Percentiles rank a stretch among this genome's conserved stretches.
These are phyloP conservation scores for Caenorhabditis remanei DNA, from an alignment of 1,140 invertebrate species.

Conservation along the genomic window DNA sequence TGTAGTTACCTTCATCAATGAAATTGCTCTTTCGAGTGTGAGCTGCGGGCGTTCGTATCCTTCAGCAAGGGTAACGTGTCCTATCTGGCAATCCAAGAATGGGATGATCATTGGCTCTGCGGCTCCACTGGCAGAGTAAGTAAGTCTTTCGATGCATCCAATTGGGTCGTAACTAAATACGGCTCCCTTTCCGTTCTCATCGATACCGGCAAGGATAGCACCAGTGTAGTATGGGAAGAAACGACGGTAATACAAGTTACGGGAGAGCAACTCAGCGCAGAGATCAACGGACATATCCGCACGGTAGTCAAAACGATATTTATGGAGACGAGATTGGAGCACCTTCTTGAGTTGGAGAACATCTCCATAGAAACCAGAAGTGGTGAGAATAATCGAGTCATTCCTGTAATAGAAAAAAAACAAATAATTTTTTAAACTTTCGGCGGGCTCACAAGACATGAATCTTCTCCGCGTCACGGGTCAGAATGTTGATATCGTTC, in stretches of 20 bases:
- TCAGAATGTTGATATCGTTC: slow-evolving; percentile 88
- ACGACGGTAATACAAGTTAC: slow-evolving; percentile 93
- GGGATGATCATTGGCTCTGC: slow-evolving; percentile 80
- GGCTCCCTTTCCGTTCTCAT: slow-evolving; percentile 86
- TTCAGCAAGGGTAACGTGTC: slow-evolving; percentile 69
- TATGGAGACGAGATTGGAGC: slow-evolving; percentile 79
- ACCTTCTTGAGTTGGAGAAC: slow-evolving; percentile 90
- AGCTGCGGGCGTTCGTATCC: slow-evolving; percentile 79
- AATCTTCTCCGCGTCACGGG: slow-evolving; percentile 85
- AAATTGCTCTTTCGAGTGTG: slow-evolving; percentile 85
- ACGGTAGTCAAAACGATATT: slow-evolving; percentile 92
- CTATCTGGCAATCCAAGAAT: slow-evolving; percentile 81
- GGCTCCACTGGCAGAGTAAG: slow-evolving; percentile 87
- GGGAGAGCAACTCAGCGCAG: slow-evolving; percentile 93
- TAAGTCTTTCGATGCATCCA: slow-evolving; percentile 88
- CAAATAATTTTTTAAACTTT: not conserved
- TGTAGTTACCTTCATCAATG: slow-evolving; percentile 82
- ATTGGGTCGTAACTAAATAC: slow-evolving; percentile 97
- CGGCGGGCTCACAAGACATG: slow-evolving; percentile 78
- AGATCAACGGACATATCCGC: slow-evolving; percentile 92
- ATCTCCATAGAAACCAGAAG: slow-evolving; percentile 96
- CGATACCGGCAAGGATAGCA: slow-evolving; percentile 90
- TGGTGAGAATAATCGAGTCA: slow-evolving; percentile 87
- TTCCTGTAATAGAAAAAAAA: slow-evolving; percentile 80
- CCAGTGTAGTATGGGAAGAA: slow-evolving; percentile 99